Conservation (phyloP, 2,888 invertebrate genomes). For the Drosophila algonquin region DNA sequence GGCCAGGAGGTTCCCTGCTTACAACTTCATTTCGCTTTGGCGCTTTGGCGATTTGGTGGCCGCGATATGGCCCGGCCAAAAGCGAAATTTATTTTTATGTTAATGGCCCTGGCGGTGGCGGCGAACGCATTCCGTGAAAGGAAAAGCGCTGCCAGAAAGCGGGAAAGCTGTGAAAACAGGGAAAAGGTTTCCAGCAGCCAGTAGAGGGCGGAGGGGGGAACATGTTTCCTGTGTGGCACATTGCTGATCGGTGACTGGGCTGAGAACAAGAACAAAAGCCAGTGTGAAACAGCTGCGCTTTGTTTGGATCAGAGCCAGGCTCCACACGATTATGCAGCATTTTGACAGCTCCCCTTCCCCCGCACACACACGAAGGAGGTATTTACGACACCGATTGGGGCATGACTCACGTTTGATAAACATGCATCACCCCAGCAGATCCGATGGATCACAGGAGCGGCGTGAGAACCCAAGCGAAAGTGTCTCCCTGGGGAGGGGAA, state of each 20-base stretch:
- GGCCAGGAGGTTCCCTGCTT: slow-evolving; percentile 31
- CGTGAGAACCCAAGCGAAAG: slow-evolving; percentile 65
- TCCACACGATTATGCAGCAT: slow-evolving; percentile 13
- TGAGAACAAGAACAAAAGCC: slow-evolving; percentile 38
- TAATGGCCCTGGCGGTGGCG: slow-evolving; percentile 63
- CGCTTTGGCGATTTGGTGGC: slow-evolving; percentile 66
- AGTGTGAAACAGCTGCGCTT: slow-evolving; percentile 38
- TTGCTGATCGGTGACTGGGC: slow-evolving; percentile 57
- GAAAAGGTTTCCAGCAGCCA: slow-evolving; percentile 1
- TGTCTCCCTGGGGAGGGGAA: slow-evolving; percentile 21
- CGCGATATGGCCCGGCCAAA: slow-evolving; percentile 64
- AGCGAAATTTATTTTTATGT: slow-evolving; percentile 78
- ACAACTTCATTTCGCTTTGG: slow-evolving; percentile 59
- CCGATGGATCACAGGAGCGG: slow-evolving; percentile 19
- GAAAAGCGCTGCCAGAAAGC: slow-evolving; percentile 60
- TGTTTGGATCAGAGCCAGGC: slow-evolving; percentile 40
- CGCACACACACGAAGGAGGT: not conserved
- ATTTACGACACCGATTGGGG: slow-evolving; percentile 28
- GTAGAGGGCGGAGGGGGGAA: slow-evolving; percentile 18
- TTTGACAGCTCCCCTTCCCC: slow-evolving; percentile 28
- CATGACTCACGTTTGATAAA: slow-evolving; percentile 23
- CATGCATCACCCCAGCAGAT: slow-evolving; percentile 32
- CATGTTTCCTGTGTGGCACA: slow-evolving; percentile 62
- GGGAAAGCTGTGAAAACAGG: not conserved
- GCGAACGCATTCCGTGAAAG: slow-evolving; percentile 69